These are phyloP conservation scores for Cuculus canorus DNA, from an alignment of 2,797 vertebrate genomes.

Conservation along the genomic window DNA sequence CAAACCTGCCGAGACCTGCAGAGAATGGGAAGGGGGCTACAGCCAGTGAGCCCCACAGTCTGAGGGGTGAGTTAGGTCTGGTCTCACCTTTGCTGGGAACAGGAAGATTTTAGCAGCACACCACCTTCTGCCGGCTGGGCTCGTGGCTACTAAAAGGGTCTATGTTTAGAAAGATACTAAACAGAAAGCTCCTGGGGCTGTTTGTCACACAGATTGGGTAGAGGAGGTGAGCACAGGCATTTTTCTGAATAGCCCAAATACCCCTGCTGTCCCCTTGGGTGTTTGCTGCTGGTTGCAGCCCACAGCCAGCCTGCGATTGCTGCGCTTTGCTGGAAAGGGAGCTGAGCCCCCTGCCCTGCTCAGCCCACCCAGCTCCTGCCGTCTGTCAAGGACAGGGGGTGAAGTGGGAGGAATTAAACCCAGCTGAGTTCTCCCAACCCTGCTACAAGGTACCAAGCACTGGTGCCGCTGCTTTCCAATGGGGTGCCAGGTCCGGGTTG, in stretches of 20 bases:
- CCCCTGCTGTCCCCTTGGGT: neutral
- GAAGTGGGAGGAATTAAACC: neutral
- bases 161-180: neutral
- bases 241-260: neutral
- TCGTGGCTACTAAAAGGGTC: neutral
- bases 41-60: accelerated
- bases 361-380: neutral
- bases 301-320: neutral
- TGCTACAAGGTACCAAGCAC: neutral
- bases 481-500: neutral
- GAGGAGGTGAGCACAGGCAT: neutral
- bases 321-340: neutral
- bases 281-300: neutral
- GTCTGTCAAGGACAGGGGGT: neutral
- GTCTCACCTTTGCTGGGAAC: neutral
- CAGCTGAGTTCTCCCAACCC: neutral
- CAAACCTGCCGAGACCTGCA: neutral
- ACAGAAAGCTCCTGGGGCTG: neutral
- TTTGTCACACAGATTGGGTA: neutral
- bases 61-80: neutral
- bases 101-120: neutral
- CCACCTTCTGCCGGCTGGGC: neutral
- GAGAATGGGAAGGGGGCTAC: neutral
- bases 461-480: neutral
- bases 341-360: neutral